Evolutionary conservation across 1,140 invertebrate species (phyloP).

Genomic region (Prorops nasuta): DNA sequence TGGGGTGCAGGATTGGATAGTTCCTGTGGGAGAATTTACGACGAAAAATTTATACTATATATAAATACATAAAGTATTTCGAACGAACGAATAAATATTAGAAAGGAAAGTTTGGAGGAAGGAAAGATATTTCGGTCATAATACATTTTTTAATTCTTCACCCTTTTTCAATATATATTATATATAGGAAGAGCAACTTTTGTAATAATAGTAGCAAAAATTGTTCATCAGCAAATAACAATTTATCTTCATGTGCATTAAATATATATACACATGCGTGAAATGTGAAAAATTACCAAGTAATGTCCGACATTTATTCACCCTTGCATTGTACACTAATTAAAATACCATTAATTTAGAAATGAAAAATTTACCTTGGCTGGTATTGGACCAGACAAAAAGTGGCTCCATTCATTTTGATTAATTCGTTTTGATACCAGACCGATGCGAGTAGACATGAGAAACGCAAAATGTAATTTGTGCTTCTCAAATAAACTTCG

Average conservation of each 20-base stretch:
- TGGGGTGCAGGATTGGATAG: slow-evolving; percentile 59
- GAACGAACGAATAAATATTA: neutral
- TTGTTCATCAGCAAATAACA: too few species aligned
- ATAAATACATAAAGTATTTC: neutral
- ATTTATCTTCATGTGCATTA: too few species aligned
- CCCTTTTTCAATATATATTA: too few species aligned
- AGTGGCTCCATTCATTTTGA: slow-evolving; percentile 63
- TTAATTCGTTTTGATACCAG: slow-evolving; percentile 55
- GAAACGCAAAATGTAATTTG: slow-evolving; percentile 70
- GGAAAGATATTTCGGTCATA: too few species aligned
- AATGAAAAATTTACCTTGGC: slow-evolving; percentile 19
- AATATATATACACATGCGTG: too few species aligned
- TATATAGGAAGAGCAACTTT: too few species aligned
- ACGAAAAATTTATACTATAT: neutral
- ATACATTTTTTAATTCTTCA: too few species aligned
- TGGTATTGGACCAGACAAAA: slow-evolving; percentile 53
- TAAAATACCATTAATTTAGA: slow-evolving; percentile 3
- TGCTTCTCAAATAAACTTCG: slow-evolving; percentile 73
- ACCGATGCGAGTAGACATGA: slow-evolving; percentile 55
- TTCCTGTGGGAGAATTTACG: slow-evolving; percentile 37
- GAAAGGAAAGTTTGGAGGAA: too few species aligned
- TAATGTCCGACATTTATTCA: slow-evolving; percentile 2
- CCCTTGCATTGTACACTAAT: too few species aligned
- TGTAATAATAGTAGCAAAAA: too few species aligned
- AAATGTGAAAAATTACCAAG: slow-evolving; percentile 12